These are phyloP conservation scores for Pseudopipra pipra DNA, from an alignment of 2,113 vertebrate genomes.

Conservation along the genomic window DNA sequence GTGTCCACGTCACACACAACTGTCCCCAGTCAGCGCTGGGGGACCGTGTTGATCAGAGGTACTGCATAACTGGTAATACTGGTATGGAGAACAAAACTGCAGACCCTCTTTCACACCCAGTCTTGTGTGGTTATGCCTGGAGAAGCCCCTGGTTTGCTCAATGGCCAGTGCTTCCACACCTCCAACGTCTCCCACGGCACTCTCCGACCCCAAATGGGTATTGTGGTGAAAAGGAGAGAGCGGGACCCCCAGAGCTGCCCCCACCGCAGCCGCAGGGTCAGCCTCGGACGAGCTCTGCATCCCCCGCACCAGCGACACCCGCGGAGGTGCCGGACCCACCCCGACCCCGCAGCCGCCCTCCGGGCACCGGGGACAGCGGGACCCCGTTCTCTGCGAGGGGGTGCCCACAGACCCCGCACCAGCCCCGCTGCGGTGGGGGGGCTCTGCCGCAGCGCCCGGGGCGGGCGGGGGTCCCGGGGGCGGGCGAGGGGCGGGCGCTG, in stretches of 20 bases:
- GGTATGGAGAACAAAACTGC: not conserved
- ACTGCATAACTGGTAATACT: not conserved
- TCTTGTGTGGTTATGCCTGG: not conserved
- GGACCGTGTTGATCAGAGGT: not conserved
- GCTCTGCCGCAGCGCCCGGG: not conserved
- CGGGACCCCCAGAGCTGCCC: not conserved
- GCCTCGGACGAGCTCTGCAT: not conserved
- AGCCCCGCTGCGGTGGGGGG: not conserved
- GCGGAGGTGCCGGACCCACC: not conserved
- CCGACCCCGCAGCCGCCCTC: not conserved
- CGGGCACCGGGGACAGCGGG: not conserved
- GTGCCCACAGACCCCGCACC: not conserved
- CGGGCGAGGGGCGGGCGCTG: not conserved
- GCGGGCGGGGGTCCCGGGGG: not conserved
- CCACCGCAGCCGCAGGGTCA: not conserved
- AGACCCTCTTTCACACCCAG: not conserved
- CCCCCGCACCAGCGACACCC: not conserved
- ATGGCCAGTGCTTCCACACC: rapidly evolving
- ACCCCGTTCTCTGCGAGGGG: not conserved
- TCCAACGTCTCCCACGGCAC: too few species aligned
- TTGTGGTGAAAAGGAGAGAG: not conserved
- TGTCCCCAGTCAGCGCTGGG: not conserved
- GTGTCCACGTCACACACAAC: not conserved
- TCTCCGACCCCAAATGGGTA: not conserved
- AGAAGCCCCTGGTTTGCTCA: not conserved